Percentiles rank a stretch among this genome's conserved stretches.
phyloP scores from a whole-genome alignment of 1,140 invertebrate species.

The Samia ricini region DNA sequence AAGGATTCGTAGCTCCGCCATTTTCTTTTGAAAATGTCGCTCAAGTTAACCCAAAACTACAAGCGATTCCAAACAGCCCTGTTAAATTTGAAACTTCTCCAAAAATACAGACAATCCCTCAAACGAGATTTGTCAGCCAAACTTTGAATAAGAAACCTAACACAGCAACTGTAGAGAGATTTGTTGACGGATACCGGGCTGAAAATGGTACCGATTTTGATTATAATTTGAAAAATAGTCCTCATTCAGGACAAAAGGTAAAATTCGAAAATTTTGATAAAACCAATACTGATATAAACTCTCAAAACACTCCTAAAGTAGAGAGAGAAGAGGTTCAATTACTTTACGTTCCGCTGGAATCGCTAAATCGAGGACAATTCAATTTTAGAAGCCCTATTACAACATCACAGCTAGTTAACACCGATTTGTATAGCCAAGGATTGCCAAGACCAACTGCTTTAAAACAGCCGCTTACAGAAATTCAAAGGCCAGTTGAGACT shows the following conservation, averaged over 20 bases:
- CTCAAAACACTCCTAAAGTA: constrained; percentile 40
- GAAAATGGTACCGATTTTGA: constrained; percentile 50
- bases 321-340: constrained; percentile 85
- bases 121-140: constrained; percentile 44
- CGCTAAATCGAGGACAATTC: constrained; percentile 80
- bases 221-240: constrained; percentile 40
- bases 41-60: constrained; percentile 42
- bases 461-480: constrained; percentile 53
- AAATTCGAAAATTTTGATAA: constrained; percentile 54
- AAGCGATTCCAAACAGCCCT: constrained; percentile 32
- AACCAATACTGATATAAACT: constrained; percentile 32
- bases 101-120: constrained; percentile 35
- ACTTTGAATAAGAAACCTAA: constrained; percentile 38
- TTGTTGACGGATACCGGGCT: constrained; percentile 66
- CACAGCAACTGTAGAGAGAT: constrained; percentile 37
- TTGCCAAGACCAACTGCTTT: constrained; percentile 44
- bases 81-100: constrained; percentile 47
- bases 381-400: constrained; percentile 58
- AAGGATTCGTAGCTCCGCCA: constrained; percentile 61
- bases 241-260: constrained; percentile 57
- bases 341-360: constrained; percentile 88
- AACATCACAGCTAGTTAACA: constrained; percentile 45
- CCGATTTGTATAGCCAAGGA: constrained; percentile 51
- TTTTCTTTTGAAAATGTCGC: constrained; percentile 47
- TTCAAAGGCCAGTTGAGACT: constrained; percentile 39